Evolutionary conservation across 2,113 vertebrate species (phyloP).

Genomic region (Mustela lutreola): DNA sequence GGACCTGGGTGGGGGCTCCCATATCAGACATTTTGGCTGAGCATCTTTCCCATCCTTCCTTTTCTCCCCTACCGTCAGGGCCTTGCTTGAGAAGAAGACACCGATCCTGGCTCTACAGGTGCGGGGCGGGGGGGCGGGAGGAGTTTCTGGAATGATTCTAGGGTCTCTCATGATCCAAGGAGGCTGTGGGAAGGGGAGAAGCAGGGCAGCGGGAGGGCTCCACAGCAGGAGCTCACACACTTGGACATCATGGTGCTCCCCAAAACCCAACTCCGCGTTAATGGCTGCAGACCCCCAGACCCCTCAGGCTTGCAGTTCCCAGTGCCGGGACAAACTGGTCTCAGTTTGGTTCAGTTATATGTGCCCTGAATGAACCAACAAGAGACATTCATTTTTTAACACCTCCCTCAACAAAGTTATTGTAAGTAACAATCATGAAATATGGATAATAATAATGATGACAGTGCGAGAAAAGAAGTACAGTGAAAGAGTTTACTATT

Average conservation of each 20-base stretch:
- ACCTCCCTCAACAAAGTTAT: not conserved
- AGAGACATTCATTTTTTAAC: not conserved
- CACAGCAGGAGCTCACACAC: fast-evolving
- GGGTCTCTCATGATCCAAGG: not conserved
- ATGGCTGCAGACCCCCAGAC: fast-evolving
- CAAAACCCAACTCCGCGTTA: fast-evolving
- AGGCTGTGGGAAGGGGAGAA: not conserved
- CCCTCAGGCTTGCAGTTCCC: not conserved
- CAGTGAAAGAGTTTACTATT: not conserved
- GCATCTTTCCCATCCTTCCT: not conserved
- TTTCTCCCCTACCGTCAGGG: not conserved
- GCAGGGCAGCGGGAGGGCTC: not conserved
- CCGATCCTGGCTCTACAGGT: not conserved
- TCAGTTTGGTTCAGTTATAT: not conserved
- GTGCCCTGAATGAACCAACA: not conserved
- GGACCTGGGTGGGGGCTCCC: fast-evolving
- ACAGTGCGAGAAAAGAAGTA: not conserved
- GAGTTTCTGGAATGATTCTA: not conserved
- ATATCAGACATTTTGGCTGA: not conserved
- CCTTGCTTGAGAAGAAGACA: not conserved
- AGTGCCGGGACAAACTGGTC: no score
- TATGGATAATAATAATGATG: not conserved
- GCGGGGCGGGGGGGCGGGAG: not conserved
- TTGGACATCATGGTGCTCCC: no score
- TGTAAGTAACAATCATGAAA: not conserved